Percentiles rank a stretch among this genome's conserved stretches.
Conservation (phyloP, 1,140 invertebrate species). For the Bombus huntii region DNA sequence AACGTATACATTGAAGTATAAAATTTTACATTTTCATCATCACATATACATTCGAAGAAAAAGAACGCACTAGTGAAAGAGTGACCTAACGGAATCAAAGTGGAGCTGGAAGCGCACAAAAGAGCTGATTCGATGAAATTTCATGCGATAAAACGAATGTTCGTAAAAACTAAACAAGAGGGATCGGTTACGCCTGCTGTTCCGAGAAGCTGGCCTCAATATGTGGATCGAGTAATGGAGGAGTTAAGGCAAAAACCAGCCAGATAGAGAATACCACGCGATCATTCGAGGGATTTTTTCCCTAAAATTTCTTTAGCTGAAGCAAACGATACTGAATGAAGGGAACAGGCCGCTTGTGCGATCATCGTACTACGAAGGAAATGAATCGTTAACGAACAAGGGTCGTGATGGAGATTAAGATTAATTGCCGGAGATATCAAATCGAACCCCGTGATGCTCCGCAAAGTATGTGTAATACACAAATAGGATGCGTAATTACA, state of each 20-base stretch:
- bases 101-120: not conserved
- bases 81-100: not conserved
- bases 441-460: conserved; percentile 7
- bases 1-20: no score
- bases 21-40: no score
- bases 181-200: conserved; percentile 48
- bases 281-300: not conserved
- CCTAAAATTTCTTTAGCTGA: not conserved
- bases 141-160: conserved; percentile 61
- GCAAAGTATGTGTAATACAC: not conserved
- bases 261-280: not conserved
- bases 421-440: conserved; percentile 40
- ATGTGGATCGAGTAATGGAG: not conserved
- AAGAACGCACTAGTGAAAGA: not conserved
- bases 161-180: conserved; percentile 46
- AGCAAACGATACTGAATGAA: not conserved
- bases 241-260: conserved; percentile 9
- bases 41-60: not conserved
- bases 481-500: not conserved
- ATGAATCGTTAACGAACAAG: conserved; percentile 24
- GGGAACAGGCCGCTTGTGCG: not conserved
- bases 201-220: conserved; percentile 40
- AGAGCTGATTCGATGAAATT: conserved; percentile 54
- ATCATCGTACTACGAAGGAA: conserved; percentile 26
- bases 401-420: conserved; percentile 34